Base-by-base conservation (phyloP, 1,140 invertebrate species). In the Eriosoma lanigerum region DNA sequence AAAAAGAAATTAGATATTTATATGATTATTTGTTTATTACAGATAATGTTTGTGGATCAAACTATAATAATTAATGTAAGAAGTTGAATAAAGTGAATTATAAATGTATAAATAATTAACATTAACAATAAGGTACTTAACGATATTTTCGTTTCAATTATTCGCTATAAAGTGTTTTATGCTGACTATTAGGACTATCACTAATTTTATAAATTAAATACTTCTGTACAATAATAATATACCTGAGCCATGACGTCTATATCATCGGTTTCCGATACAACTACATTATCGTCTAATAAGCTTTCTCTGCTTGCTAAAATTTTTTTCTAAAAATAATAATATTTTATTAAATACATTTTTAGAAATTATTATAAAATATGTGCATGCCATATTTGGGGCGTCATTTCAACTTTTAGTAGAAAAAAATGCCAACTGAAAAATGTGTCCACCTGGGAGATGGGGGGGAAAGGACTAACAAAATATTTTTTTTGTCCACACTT, bases 271-370 rank as follows among this genome's bases (percentile, higher is more conserved):
- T 92, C 91, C 21, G 73, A 60, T 46, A 78, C 38, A 84, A 92
- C 91, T 73, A 92, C 91, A 68, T 87, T 82, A 82, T 89, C 88
- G 83, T 93, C 91, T 70, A 91, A 90, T 38, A 93, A 85, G 84
- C 91, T 92, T 85, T 93, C 92, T 84, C 91, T 88, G 85, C 91
- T 93, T 0, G 92, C 91, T 86, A 93, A 88, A 52, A 93, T 89
- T 90, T 92, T 88, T 78, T 78, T 78, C 38, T 78, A 46, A 78
- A 78, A 78, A 60, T n/a, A 75, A 56, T 0, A 38, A 24, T 48
- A 50, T 50, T 70, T 50, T 19, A 9, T 5, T 26, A 70, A 15
- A 26, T 70, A 50, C 15, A 21, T 48, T 19, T 68, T n/a, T 17
- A 3, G 52, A n/a, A 54, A n/a, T 54, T n/a, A 54, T 54, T 48